Percentiles rank a stretch among this genome's conserved stretches.
Evolutionary conservation across 2,888 invertebrate genomes (phyloP).

Genomic region (Sabatieria punctata): DNA sequence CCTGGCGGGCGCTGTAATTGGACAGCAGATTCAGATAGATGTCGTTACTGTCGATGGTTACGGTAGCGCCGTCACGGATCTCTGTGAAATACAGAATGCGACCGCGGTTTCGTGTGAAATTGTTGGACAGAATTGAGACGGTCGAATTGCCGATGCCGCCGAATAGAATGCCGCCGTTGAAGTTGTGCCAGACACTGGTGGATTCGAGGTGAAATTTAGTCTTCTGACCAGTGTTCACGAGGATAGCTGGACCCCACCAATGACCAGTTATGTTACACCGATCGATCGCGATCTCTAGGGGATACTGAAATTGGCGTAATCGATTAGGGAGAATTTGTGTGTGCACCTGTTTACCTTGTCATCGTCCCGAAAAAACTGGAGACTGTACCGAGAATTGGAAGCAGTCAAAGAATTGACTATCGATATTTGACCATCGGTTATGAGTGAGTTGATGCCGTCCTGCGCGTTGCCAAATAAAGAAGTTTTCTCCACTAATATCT

Average conservation of each 20-base stretch:
- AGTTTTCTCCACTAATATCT: not conserved
- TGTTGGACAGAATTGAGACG: not conserved
- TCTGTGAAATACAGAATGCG: not conserved
- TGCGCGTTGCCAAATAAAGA: not conserved
- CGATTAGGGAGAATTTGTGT: too few relatives aligned
- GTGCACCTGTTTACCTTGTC: too few relatives aligned
- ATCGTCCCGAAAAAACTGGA: too few relatives aligned
- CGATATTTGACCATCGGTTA: too few relatives aligned
- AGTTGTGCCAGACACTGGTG: not conserved
- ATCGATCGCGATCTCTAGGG: too few relatives aligned
- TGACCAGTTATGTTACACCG: not conserved
- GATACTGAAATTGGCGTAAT: too few relatives aligned
- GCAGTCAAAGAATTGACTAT: too few relatives aligned
- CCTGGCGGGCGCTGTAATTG: not conserved
- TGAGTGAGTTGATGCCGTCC: not conserved
- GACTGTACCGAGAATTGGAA: too few relatives aligned
- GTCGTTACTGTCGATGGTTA: not conserved
- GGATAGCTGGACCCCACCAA: not conserved
- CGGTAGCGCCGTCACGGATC: not conserved
- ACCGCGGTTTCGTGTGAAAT: not conserved
- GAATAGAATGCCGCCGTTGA: not conserved
- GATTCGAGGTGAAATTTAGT: not conserved
- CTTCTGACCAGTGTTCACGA: too few relatives aligned
- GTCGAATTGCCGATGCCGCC: not conserved
- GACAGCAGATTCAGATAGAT: not conserved